Conservation (phyloP, 2,888 invertebrate species). For the Dasysyrphus tricinctus region DNA sequence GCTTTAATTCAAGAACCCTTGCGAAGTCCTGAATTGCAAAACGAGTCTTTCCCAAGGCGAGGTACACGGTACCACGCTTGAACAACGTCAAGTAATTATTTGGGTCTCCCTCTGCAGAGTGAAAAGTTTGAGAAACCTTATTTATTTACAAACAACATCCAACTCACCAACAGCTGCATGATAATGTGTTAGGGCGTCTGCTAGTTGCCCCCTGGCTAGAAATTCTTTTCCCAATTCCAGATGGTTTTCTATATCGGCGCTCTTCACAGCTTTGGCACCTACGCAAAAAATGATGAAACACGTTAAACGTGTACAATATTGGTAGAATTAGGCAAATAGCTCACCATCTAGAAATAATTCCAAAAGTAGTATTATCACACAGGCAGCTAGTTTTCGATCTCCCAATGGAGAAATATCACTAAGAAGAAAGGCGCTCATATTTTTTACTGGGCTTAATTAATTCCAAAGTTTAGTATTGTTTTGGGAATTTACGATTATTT, state of each 20-base stretch:
- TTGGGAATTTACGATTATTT: not conserved
- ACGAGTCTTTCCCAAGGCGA: constrained; percentile 97
- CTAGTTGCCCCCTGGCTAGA: constrained; percentile 95
- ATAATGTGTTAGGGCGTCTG: constrained; percentile 98
- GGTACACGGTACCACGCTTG: constrained; percentile 97
- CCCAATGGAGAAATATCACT: constrained; percentile 72
- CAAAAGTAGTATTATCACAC: constrained; percentile 87
- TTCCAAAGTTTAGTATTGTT: constrained; percentile 24
- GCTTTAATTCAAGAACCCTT: constrained; percentile 95
- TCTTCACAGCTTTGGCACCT: constrained; percentile 88
- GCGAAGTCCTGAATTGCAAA: constrained; percentile 97
- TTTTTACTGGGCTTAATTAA: constrained; percentile 5
- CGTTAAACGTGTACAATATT: constrained; percentile 4
- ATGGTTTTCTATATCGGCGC: constrained; percentile 94
- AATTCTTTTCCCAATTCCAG: constrained; percentile 96
- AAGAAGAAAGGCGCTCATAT: constrained; percentile 67
- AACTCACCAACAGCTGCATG: constrained; percentile 97
- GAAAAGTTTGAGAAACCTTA: not conserved
- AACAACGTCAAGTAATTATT: constrained; percentile 97
- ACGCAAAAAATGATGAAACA: constrained; percentile 39
- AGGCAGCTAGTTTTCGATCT: constrained; percentile 87
- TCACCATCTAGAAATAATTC: constrained; percentile 89
- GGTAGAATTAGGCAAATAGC: constrained; percentile 76
- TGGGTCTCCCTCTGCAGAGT: constrained; percentile 94
- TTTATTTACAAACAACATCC: constrained; percentile 1